These are phyloP conservation scores for Chirona hameri DNA, from an alignment of 2,888 invertebrate species.

Conservation along the genomic window DNA sequence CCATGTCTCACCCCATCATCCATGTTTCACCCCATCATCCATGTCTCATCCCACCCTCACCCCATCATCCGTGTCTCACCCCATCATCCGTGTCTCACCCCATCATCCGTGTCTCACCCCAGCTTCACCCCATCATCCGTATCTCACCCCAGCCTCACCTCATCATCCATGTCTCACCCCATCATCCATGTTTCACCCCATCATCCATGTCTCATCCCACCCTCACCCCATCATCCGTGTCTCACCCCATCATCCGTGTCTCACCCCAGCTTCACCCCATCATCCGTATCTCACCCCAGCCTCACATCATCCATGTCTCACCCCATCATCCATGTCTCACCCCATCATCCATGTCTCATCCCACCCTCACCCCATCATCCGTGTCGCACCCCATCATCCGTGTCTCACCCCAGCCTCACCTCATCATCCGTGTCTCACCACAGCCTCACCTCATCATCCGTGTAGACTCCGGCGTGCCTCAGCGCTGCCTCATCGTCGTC, in stretches of 20 bases:
- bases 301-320: constrained; percentile 73
- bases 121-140: background rate
- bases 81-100: constrained; percentile 74
- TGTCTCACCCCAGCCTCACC: constrained; percentile 53
- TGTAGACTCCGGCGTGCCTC: constrained; percentile 83
- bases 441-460: constrained; percentile 65
- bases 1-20: too few species aligned
- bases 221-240: background rate
- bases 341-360: too few species aligned
- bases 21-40: too few species aligned
- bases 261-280: constrained; percentile 45
- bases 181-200: too few species aligned
- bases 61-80: background rate
- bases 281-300: background rate
- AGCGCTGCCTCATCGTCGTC: constrained; percentile 35
- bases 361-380: too few species aligned
- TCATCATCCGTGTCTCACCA: background rate
- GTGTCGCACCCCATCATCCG: too few species aligned
- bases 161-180: constrained; percentile 84
- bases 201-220: constrained; percentile 53
- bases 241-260: constrained; percentile 74
- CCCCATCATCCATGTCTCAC: too few species aligned
- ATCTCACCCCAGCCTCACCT: constrained; percentile 45
- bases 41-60: constrained; percentile 53
- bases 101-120: constrained; percentile 53